These are phyloP conservation scores for Nomia melanderi DNA, from an alignment of 1,140 invertebrate species.

Conservation along the genomic window DNA sequence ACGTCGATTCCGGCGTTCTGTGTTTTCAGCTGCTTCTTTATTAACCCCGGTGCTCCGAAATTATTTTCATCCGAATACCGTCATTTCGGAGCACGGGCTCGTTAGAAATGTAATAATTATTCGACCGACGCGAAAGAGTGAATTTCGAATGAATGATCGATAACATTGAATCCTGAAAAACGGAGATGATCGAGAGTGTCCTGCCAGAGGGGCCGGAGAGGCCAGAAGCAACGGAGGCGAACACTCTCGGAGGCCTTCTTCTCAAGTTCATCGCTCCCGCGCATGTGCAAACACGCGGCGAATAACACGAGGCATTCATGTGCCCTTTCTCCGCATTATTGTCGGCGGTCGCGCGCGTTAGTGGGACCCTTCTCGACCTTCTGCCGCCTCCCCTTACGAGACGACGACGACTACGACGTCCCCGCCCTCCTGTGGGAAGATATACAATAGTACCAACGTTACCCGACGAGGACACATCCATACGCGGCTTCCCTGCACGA, in stretches of 20 bases:
- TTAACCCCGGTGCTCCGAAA: no score
- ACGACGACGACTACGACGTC: slow-evolving; percentile 41
- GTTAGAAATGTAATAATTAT: no score
- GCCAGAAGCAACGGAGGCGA: background rate
- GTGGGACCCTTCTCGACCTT: slow-evolving; percentile 63
- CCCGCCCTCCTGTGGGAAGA: slow-evolving; percentile 52
- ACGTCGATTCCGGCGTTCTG: background rate
- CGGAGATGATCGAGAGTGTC: background rate
- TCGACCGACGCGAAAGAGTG: no score
- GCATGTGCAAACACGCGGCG: slow-evolving; percentile 71
- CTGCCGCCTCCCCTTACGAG: slow-evolving; percentile 39
- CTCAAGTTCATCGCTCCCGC: slow-evolving; percentile 78
- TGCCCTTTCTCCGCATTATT: slow-evolving; percentile 64
- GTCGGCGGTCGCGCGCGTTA: slow-evolving; percentile 69
- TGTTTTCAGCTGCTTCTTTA: no score
- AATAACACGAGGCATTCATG: slow-evolving; percentile 67
- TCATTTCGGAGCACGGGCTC: background rate
- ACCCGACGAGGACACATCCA: slow-evolving; percentile 40
- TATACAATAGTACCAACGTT: slow-evolving; percentile 48
- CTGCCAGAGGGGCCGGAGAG: background rate
- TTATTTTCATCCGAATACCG: no score
- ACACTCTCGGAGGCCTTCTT: slow-evolving; percentile 29
- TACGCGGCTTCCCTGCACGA: slow-evolving; percentile 22
- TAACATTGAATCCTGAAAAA: background rate
- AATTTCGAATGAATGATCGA: no score